These are phyloP conservation scores for Hymenochirus boettgeri DNA, from an alignment of 2,113 vertebrate genomes.

Conservation along the genomic window DNA sequence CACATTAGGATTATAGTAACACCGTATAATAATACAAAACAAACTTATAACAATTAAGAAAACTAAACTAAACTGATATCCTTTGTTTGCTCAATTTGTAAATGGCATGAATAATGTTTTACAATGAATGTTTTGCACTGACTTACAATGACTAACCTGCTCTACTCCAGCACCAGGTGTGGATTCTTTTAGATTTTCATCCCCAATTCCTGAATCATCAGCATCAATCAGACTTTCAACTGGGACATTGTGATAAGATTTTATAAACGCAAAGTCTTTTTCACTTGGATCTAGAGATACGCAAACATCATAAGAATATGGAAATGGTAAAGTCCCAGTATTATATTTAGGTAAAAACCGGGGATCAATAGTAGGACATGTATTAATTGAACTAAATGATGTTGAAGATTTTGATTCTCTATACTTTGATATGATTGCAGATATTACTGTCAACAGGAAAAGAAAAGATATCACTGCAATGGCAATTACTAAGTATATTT, in stretches of 20 bases:
- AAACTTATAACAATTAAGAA: no score
- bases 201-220: slow-evolving; percentile 5
- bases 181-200: neutral
- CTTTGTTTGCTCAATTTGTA: no score
- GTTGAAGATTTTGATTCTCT: slow-evolving; percentile 15
- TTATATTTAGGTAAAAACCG: neutral
- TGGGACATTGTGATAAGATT: slow-evolving; percentile 37
- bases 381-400: slow-evolving; percentile 40
- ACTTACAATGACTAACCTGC: neutral
- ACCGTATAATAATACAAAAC: no score
- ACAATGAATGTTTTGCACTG: no score
- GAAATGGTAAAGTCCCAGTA: neutral
- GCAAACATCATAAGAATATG: slow-evolving; percentile 5
- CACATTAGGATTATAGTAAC: no score
- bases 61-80: no score
- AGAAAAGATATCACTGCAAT: slow-evolving; percentile 63
- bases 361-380: slow-evolving; percentile 19
- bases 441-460: slow-evolving; percentile 63
- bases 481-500: slow-evolving; percentile 60
- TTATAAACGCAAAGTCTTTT: slow-evolving; percentile 45
- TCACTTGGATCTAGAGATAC: slow-evolving; percentile 29
- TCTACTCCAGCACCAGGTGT: neutral
- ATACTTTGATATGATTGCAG: slow-evolving; percentile 47
- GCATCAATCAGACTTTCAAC: slow-evolving; percentile 35
- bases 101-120: no score